phyloP scores from a whole-genome alignment of 2,797 vertebrate genomes.

The Dendrocincla tyrannina region DNA sequence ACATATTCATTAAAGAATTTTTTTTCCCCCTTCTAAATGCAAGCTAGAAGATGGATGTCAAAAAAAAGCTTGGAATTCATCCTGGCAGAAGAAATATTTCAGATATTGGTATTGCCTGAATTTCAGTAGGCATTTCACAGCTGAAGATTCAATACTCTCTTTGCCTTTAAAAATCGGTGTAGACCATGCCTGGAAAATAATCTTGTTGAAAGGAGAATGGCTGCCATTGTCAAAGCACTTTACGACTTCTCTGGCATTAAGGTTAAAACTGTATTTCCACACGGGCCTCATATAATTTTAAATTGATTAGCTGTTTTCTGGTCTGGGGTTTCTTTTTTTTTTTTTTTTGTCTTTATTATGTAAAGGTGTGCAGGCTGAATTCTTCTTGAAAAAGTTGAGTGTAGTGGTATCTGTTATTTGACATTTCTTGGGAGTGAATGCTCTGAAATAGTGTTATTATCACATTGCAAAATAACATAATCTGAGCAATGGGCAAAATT shows the following conservation, averaged over 20 bases:
- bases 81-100: neutral
- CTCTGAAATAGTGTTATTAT: neutral
- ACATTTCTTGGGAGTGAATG: neutral
- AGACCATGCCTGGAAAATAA: neutral
- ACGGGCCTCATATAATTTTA: neutral
- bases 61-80: neutral
- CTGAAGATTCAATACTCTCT: neutral
- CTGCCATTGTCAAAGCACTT: neutral
- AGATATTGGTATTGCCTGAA: neutral
- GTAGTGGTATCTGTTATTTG: neutral
- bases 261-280: neutral
- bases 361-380: neutral
- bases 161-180: neutral
- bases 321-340: neutral
- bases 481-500: neutral
- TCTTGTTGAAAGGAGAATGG: neutral
- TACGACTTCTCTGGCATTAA: neutral
- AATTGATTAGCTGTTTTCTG: neutral
- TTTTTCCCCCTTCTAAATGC: neutral
- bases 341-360: neutral
- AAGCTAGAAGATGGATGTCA: constrained; percentile 5
- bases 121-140: neutral
- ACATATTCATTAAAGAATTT: neutral
- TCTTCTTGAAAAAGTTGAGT: neutral
- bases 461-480: neutral